A percentile compares a stretch with the other conserved stretches of the same genome.
These are phyloP conservation scores for Callipepla squamata DNA, from an alignment of 2,113 vertebrate species.

Conservation along the genomic window DNA sequence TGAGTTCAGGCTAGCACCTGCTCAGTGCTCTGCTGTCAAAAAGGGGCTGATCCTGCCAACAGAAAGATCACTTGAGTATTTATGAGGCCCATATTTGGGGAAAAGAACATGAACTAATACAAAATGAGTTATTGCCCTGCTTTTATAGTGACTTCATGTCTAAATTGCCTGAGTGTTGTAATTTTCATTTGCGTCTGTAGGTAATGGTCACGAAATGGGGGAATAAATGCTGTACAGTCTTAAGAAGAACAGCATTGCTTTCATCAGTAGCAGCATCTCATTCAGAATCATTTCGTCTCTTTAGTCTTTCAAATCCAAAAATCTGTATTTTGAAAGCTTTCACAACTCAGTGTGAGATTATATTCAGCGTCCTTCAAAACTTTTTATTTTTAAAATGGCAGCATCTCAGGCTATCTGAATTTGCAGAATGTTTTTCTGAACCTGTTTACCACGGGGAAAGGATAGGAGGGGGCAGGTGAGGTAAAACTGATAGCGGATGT, in stretches of 20 bases:
- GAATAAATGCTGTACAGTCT: neutral
- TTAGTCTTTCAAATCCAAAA: neutral
- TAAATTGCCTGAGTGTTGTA: neutral
- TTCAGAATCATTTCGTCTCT: neutral
- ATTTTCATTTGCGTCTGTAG: neutral
- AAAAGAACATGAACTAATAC: neutral
- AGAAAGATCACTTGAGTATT: neutral
- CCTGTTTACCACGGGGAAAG: neutral
- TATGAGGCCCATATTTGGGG: neutral
- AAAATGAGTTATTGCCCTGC: neutral
- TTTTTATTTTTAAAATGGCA: neutral
- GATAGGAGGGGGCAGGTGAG: neutral
- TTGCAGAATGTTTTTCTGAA: conserved; percentile 23
- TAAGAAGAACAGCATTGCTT: neutral
- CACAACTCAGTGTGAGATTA: neutral
- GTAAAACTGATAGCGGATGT: conserved; percentile 14
- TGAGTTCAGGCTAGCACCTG: neutral
- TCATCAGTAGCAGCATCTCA: neutral
- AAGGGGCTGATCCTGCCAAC: neutral
- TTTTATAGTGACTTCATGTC: neutral
- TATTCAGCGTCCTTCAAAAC: neutral
- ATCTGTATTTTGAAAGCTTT: conserved; percentile 1
- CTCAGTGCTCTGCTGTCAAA: neutral
- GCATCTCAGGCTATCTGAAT: neutral
- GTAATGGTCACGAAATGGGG: neutral